Evolutionary conservation across 2,797 vertebrate species (phyloP).

Genomic region (Gobionotothen gibberifrons): DNA sequence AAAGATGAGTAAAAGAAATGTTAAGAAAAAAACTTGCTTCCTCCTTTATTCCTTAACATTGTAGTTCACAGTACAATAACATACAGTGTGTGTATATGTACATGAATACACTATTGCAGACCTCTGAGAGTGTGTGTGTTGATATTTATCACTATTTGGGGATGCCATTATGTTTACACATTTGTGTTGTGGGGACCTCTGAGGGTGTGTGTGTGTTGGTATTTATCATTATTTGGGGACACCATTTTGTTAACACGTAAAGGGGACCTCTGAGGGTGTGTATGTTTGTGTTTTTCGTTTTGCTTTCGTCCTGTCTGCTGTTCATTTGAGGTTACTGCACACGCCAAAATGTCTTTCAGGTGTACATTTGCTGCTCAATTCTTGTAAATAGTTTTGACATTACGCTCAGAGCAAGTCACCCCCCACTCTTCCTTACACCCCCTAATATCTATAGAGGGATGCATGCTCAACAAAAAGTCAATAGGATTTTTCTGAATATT

Average conservation of each 20-base stretch:
- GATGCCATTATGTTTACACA: no score
- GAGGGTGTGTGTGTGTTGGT: conserved; percentile 16
- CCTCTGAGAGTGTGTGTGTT: neutral
- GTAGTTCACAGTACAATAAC: neutral
- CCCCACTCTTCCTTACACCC: conserved; percentile 50
- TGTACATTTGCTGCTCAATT: conserved; percentile 60
- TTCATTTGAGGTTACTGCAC: conserved; percentile 50
- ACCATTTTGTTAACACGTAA: no score
- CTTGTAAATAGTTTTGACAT: conserved; percentile 77
- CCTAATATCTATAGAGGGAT: conserved; percentile 16
- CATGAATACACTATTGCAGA: no score
- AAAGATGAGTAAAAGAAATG: conserved; percentile 79
- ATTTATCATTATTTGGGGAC: neutral
- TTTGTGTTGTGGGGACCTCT: no score
- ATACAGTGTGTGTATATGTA: conserved; percentile 6
- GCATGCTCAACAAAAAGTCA: no score
- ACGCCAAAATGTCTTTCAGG: conserved; percentile 65
- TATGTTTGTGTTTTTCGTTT: conserved; percentile 33
- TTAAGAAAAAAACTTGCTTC: conserved; percentile 36
- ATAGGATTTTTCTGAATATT: no score
- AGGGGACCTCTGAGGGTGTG: neutral
- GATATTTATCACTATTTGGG: no score
- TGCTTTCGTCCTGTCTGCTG: conserved; percentile 39
- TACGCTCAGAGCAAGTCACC: conserved; percentile 69
- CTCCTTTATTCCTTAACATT: conserved; percentile 33